Evolutionary conservation across 2,113 vertebrate genomes (phyloP), one percentile per base, ranked within the genome.

Genomic region (Dermatemys mawii): DNA sequence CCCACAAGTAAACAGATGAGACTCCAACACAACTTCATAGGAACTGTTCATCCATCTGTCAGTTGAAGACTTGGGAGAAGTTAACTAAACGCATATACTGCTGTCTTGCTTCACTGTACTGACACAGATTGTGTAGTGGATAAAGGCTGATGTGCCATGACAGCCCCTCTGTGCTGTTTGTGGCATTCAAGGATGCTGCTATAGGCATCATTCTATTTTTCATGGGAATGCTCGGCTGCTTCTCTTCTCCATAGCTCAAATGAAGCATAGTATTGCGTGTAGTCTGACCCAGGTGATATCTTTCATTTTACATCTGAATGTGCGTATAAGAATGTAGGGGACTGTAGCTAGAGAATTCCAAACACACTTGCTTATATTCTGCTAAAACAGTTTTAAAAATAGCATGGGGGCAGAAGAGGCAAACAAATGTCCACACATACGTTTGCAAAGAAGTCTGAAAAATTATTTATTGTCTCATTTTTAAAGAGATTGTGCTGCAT

Each of bases 1-100:
- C 13, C 35, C 73, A 89, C 6, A 89, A 91, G 50, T 90, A 92
- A 93, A 96, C 14, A 95, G 53, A 94, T 70, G 84, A 97, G 76
- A 96, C 49, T 57, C 9, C 27, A 73, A 87, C n/a, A 78, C 78
- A 88, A 55, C 49, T 97, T 95, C 2, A 17, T 53, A 95, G 82
- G 94, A 88, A 86, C 48, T 1, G 1, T 90, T 94, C 41, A 81
- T 29, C 53, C 35, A 63, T 82, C 63, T 90, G 54, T 93, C 91
- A 97, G 73, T 17, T 13, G 6, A 91, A 95, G 78, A 48, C 22
- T 81, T 32, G 11, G 86, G 80, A 95, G 48, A 94, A 93, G 81
- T 55, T 90, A 90, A 91, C 44, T 84, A 73, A 91, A 96, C 89
- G 57, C 63, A 81, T 26, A 73, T 1, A 0, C 8, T 84, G 26